These are phyloP conservation scores for Eupithecia subfuscata DNA, from an alignment of 2,888 invertebrate species.

Conservation along the genomic window DNA sequence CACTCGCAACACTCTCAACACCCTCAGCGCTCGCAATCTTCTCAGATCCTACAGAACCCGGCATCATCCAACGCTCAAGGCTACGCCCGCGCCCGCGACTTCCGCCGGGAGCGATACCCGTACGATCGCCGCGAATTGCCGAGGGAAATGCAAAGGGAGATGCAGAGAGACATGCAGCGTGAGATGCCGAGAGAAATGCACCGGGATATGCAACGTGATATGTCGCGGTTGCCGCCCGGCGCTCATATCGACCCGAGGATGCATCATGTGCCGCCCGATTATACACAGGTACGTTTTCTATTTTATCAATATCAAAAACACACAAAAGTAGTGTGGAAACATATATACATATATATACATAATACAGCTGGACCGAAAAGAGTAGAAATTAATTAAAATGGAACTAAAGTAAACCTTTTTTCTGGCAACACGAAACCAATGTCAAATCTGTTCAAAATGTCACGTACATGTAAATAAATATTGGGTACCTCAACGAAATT, in stretches of 20 bases:
- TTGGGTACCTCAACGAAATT: no score
- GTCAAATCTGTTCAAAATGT: no score
- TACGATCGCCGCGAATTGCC: constrained; percentile 66
- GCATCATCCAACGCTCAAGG: constrained; percentile 38
- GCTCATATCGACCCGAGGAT: constrained; percentile 31
- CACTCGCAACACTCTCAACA: constrained; percentile 18
- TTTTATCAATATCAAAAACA: no score
- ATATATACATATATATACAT: no score
- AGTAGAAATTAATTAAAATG: no score
- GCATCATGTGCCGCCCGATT: constrained; percentile 63
- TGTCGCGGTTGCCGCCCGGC: constrained; percentile 51
- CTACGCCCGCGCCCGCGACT: constrained; percentile 54
- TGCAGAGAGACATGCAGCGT: constrained; percentile 53
- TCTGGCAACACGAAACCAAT: no score
- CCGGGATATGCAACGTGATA: constrained; percentile 44
- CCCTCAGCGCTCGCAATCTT: constrained; percentile 38
- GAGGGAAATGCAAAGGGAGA: constrained; percentile 51
- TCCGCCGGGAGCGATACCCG: constrained; percentile 67
- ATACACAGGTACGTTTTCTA: constrained; percentile 71
- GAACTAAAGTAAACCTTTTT: no score
- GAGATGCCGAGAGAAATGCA: constrained; percentile 54
- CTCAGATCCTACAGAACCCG: constrained; percentile 23
- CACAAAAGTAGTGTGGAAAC: not conserved
- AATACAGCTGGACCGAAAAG: no score
- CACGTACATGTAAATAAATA: no score